Conservation (phyloP, 2,888 invertebrate genomes). For the Melanotus villosus region DNA sequence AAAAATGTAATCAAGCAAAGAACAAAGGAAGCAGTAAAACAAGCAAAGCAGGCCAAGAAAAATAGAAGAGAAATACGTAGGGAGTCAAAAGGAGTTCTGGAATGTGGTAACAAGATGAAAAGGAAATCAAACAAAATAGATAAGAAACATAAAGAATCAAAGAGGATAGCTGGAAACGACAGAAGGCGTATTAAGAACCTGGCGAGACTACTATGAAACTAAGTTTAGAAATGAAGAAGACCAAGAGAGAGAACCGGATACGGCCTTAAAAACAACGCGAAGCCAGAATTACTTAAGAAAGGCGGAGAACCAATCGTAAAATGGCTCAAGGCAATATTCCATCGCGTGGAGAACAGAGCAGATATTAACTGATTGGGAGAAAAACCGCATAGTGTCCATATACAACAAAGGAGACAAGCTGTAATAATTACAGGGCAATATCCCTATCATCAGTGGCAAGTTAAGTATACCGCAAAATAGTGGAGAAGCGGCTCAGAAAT, state of each 20-base stretch:
- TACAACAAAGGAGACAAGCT: background rate
- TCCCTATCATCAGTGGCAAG: background rate
- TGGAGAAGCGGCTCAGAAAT: background rate
- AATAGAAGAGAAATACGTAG: background rate
- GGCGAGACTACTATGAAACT: background rate
- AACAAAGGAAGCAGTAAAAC: background rate
- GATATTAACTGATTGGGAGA: background rate
- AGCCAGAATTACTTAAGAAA: background rate
- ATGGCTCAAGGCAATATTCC: background rate
- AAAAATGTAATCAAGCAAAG: background rate
- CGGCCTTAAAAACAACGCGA: background rate
- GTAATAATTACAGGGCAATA: background rate
- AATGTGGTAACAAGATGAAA: conserved; percentile 1
- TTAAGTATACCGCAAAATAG: background rate
- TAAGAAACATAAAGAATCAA: background rate
- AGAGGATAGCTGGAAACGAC: background rate
- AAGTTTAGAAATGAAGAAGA: background rate
- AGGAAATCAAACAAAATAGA: background rate
- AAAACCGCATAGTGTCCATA: background rate
- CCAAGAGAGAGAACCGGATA: background rate
- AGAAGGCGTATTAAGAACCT: background rate
- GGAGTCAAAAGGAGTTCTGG: background rate
- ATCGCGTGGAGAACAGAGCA: background rate
- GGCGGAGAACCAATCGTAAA: background rate
- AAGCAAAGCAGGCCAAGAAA: background rate